Percentiles rank a stretch among this genome's conserved stretches.
phyloP scores from a whole-genome alignment of 2,888 invertebrate species.

The Dasysyrphus tricinctus region DNA sequence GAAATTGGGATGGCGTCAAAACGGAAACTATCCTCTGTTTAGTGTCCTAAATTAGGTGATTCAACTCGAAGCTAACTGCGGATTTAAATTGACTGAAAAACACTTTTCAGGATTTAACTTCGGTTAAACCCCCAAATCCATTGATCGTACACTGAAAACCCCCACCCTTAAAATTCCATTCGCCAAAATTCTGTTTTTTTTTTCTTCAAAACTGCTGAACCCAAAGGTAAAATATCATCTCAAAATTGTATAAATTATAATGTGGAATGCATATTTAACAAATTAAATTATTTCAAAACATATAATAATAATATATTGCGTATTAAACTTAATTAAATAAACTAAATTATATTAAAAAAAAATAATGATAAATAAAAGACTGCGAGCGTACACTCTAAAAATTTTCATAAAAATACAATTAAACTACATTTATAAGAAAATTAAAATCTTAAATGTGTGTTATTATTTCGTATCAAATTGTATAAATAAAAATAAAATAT shows the following conservation, averaged over 20 bases:
- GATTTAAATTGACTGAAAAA: too few species aligned
- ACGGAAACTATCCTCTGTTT: too few species aligned
- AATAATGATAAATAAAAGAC: slow-evolving; percentile 68
- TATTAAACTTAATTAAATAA: slow-evolving; percentile 32
- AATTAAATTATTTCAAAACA: slow-evolving; percentile 2
- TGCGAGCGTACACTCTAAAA: slow-evolving; percentile 74
- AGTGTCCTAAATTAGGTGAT: too few species aligned
- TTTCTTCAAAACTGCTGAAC: background rate
- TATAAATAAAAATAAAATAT: background rate
- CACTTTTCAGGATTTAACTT: too few species aligned
- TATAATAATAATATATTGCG: background rate
- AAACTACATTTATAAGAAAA: slow-evolving; percentile 4
- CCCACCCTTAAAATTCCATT: background rate
- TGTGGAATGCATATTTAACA: slow-evolving; percentile 23
- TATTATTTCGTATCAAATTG: slow-evolving; percentile 22
- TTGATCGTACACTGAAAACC: too few species aligned
- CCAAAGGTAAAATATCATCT: slow-evolving; percentile 9
- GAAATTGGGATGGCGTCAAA: too few species aligned
- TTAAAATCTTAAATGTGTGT: slow-evolving; percentile 21
- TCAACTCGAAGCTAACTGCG: too few species aligned
- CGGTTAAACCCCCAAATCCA: too few species aligned
- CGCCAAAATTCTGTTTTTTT: background rate
- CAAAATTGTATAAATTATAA: background rate
- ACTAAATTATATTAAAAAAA: slow-evolving; percentile 14
- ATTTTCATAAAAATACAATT: slow-evolving; percentile 9